Evolutionary conservation across 2,888 invertebrate species (phyloP).

Genomic region (Thalpophila matura): DNA sequence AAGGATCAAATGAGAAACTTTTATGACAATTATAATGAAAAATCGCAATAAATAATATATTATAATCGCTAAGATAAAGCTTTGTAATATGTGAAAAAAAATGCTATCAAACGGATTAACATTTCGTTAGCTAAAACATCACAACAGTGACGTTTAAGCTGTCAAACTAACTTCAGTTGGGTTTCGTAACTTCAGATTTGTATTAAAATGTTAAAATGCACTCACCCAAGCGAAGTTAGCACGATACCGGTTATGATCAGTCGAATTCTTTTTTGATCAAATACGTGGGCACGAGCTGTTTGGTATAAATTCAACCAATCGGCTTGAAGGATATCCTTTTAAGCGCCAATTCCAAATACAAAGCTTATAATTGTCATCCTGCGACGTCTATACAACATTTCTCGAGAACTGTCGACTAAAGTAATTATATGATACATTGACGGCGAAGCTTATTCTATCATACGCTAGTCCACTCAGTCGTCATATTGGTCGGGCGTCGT

Average conservation of each 20-base stretch:
- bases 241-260: not conserved
- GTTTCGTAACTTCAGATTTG: not conserved
- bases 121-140: too few relatives aligned
- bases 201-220: not conserved
- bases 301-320: not conserved
- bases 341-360: not conserved
- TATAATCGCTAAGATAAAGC: constrained; percentile 1
- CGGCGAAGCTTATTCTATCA: constrained; percentile 43
- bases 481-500: constrained; percentile 61
- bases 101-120: not conserved
- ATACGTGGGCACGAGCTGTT: not conserved
- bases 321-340: not conserved
- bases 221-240: not conserved
- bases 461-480: constrained; percentile 60
- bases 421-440: constrained; percentile 32
- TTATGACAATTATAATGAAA: constrained; percentile 6
- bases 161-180: constrained; percentile 17
- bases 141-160: too few relatives aligned
- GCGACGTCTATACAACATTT: constrained; percentile 18
- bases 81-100: too few relatives aligned
- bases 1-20: constrained; percentile 24
- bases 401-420: constrained; percentile 25
- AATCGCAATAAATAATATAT: constrained; percentile 15
- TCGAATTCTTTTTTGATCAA: not conserved
- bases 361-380: not conserved